A percentile compares a stretch with the other conserved stretches of the same genome.
Conservation (phyloP, 2,113 vertebrate genomes). For the Poeciliopsis prolifica region DNA sequence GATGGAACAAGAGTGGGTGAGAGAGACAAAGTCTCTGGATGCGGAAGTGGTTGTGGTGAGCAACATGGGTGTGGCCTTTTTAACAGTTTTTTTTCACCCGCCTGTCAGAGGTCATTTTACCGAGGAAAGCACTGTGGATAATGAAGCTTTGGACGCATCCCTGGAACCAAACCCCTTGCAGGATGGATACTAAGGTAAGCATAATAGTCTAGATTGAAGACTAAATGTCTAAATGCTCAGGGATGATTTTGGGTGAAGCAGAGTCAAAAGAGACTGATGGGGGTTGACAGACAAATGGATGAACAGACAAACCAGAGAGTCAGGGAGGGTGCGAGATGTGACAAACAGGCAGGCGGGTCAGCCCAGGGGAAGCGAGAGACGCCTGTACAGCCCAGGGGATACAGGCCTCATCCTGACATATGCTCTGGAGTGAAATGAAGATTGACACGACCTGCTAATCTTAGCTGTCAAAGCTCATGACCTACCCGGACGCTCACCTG, state of each 20-base stretch:
- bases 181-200: conserved; percentile 74
- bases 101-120: conserved; percentile 35
- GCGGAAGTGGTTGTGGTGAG: conserved; percentile 59
- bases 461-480: conserved; percentile 74
- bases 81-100: conserved; percentile 17
- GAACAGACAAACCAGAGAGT: conserved; percentile 58
- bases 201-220: conserved; percentile 40
- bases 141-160: conserved; percentile 37
- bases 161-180: conserved; percentile 30
- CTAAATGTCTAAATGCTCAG: conserved; percentile 48
- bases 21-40: conserved; percentile 32
- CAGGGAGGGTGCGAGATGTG: conserved; percentile 62
- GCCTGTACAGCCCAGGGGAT: conserved; percentile 63
- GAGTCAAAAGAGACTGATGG: conserved; percentile 57
- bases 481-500: conserved; percentile 65
- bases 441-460: conserved; percentile 76
- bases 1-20: conserved; percentile 15
- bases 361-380: conserved; percentile 42
- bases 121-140: conserved; percentile 15
- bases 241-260: conserved; percentile 38
- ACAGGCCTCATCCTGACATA: conserved; percentile 74
- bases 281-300: conserved; percentile 67
- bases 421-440: conserved; percentile 76
- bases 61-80: conserved; percentile 60
- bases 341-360: conserved; percentile 63